These are phyloP conservation scores for Daktulosphaira vitifoliae DNA, from an alignment of 1,140 invertebrate genomes.

Conservation along the genomic window DNA sequence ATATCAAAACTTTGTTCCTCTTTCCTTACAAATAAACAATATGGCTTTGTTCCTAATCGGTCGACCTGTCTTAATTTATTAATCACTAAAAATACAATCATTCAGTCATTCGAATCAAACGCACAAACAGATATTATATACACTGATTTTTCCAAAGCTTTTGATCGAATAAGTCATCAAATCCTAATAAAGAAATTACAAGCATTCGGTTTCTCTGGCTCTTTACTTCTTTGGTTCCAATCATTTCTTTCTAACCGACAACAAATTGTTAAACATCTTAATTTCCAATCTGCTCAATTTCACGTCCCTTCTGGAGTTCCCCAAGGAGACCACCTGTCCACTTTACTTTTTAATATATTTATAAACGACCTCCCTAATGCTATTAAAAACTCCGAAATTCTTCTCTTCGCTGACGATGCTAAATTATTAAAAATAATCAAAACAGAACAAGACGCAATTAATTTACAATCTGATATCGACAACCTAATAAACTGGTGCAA, in stretches of 20 bases:
- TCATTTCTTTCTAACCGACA: not conserved
- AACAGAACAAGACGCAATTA: no score
- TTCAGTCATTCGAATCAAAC: not conserved
- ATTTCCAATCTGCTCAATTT: not conserved
- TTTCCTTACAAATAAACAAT: not conserved
- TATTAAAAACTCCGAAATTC: not conserved
- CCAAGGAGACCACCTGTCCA: not conserved
- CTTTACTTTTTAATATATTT: not conserved
- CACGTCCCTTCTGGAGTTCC: not conserved
- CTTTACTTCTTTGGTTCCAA: not conserved
- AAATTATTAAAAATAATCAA: not conserved
- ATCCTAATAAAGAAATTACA: not conserved
- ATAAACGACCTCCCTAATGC: not conserved
- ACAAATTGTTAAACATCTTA: not conserved
- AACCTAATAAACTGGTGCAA: no score
- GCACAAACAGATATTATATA: not conserved
- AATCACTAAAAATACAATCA: not conserved
- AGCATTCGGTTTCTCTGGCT: not conserved
- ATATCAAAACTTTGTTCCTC: not conserved
- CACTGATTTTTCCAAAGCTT: not conserved
- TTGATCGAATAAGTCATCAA: slow-evolving; percentile 7
- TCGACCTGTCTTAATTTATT: not conserved
- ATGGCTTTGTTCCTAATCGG: not conserved
- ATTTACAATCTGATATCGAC: no score
- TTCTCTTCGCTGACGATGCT: not conserved